Percentiles rank a stretch among this genome's conserved stretches.
These are phyloP conservation scores for Pseudonaja textilis DNA, from an alignment of 2,113 vertebrate species.

Conservation along the genomic window DNA sequence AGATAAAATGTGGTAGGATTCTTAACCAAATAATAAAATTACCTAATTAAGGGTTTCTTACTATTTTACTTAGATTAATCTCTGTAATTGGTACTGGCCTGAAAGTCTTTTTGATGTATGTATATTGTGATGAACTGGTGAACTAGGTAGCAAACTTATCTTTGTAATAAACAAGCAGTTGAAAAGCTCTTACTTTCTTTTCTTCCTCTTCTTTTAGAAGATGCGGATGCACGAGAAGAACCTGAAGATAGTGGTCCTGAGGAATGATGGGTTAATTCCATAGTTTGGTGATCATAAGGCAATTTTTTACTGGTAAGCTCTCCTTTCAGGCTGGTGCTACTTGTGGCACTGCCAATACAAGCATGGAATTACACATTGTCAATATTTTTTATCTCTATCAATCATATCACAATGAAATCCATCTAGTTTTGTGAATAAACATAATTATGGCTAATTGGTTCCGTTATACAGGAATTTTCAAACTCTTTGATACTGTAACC, in stretches of 20 bases:
- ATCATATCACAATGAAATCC: background rate
- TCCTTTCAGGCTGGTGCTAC: slow-evolving; percentile 73
- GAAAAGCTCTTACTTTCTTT: slow-evolving; percentile 67
- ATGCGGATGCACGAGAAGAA: slow-evolving; percentile 79
- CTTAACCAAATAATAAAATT: background rate
- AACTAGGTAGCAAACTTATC: background rate
- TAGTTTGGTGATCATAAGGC: slow-evolving; percentile 61
- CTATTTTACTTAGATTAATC: background rate
- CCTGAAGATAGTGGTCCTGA: slow-evolving; percentile 71
- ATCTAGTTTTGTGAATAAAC: background rate
- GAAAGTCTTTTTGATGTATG: background rate
- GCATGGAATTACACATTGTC: slow-evolving; percentile 17
- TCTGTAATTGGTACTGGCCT: background rate
- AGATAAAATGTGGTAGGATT: background rate
- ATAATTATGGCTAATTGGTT: background rate
- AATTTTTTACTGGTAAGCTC: slow-evolving; percentile 73
- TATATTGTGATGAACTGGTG: background rate
- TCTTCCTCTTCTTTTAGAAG: slow-evolving; percentile 77
- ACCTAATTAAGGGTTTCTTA: background rate
- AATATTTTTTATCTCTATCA: background rate
- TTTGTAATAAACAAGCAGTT: background rate
- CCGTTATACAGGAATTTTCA: background rate
- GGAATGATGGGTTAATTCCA: slow-evolving; percentile 70
- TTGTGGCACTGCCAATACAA: slow-evolving; percentile 62
- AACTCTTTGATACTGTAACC: background rate